Evolutionary conservation across 2,113 vertebrate species (phyloP).

Genomic region (Perca fluviatilis): DNA sequence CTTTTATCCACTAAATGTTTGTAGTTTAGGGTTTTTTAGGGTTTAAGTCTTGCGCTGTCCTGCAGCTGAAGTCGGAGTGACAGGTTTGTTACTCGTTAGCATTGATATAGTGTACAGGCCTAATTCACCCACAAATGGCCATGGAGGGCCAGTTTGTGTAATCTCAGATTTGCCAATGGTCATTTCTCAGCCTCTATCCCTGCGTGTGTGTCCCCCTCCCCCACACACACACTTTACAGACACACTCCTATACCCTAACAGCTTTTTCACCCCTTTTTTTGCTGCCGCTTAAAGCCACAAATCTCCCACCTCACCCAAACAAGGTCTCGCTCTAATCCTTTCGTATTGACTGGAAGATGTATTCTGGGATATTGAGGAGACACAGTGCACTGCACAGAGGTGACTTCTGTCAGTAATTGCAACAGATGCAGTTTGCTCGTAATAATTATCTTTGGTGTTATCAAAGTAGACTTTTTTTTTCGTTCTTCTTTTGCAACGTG

Average conservation of each 20-base stretch:
- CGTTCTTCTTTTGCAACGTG: background rate
- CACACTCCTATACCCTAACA: background rate
- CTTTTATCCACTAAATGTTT: background rate
- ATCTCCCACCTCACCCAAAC: conserved; percentile 53
- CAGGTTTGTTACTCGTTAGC: background rate
- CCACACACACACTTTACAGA: too few species aligned
- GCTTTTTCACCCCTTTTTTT: conserved; percentile 1
- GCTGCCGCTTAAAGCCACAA: conserved; percentile 30
- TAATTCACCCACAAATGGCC: conserved; percentile 9
- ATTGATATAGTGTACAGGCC: background rate
- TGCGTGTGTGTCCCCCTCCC: background rate
- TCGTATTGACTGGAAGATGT: conserved; percentile 1
- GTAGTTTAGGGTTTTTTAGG: too few species aligned
- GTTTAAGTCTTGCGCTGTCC: background rate
- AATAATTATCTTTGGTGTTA: background rate
- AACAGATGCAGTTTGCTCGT: background rate
- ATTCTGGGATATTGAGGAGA: conserved; percentile 34
- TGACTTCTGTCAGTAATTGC: background rate
- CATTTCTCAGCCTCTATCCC: background rate
- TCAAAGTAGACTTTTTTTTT: background rate
- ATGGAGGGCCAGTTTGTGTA: background rate
- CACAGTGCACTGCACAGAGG: background rate
- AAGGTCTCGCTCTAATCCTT: conserved; percentile 39
- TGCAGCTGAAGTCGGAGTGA: background rate
- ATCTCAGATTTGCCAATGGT: conserved; percentile 32